A percentile compares a stretch with the other conserved stretches of the same genome.
Conservation (phyloP, 2,888 invertebrate species). For the Bursaphelenchus okinawaensis region DNA sequence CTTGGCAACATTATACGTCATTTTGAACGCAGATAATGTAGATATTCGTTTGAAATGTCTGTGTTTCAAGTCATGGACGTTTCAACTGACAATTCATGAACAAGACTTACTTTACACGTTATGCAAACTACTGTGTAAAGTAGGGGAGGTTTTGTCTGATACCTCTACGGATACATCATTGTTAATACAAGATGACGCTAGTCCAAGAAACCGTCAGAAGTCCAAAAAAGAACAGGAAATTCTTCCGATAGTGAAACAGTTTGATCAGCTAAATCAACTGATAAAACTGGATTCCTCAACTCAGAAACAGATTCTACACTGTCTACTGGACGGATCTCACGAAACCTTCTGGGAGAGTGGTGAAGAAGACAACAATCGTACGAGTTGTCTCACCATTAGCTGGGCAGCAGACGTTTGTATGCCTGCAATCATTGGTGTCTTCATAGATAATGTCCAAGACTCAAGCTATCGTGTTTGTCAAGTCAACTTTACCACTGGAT, state of each 20-base stretch:
- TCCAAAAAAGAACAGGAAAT: background rate
- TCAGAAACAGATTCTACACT: conserved; percentile 84
- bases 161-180: conserved; percentile 16
- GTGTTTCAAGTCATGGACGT: conserved; percentile 56
- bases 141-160: conserved; percentile 52
- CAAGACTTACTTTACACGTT: conserved; percentile 53
- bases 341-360: conserved; percentile 96
- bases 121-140: conserved; percentile 51
- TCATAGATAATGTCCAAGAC: conserved; percentile 81
- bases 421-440: conserved; percentile 75
- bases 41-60: conserved; percentile 38
- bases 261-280: conserved; percentile 69
- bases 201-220: background rate
- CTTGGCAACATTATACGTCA: conserved; percentile 47
- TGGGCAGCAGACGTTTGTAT: conserved; percentile 64
- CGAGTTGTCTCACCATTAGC: conserved; percentile 63
- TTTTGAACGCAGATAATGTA: conserved; percentile 44
- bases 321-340: conserved; percentile 84
- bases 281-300: conserved; percentile 83
- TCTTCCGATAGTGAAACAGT: conserved; percentile 28
- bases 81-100: conserved; percentile 54
- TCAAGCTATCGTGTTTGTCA: conserved; percentile 28
- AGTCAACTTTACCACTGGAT: conserved; percentile 12
- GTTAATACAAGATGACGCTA: conserved; percentile 14
- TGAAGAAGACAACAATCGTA: conserved; percentile 72